phyloP scores from a whole-genome alignment of 2,113 vertebrate species.

The Mustelus asterias region DNA sequence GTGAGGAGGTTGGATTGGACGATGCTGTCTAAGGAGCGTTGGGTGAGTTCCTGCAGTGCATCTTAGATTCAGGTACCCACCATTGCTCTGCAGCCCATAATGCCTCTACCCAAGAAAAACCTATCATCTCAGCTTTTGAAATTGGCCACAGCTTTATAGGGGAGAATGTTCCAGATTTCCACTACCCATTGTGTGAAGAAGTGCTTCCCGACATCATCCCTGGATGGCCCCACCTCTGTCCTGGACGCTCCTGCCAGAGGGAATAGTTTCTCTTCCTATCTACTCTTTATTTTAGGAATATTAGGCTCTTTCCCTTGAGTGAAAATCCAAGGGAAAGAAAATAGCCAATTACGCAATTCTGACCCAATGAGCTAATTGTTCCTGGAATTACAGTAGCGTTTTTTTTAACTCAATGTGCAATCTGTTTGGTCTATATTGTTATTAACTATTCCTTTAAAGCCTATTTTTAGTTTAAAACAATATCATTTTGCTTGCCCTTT shows the following conservation, averaged over 20 bases:
- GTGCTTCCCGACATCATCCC: not conserved
- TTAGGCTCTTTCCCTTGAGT: not conserved
- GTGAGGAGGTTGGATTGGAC: too few species aligned
- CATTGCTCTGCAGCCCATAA: not conserved
- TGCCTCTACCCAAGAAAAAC: not conserved
- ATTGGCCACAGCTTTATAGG: not conserved
- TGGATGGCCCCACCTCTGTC: not conserved
- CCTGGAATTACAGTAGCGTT: not conserved
- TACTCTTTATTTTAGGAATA: not conserved
- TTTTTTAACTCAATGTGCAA: not conserved
- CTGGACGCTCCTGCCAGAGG: not conserved
- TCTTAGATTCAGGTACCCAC: not conserved
- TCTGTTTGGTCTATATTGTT: not conserved
- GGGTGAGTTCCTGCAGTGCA: not conserved
- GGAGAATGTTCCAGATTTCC: not conserved
- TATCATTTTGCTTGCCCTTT: not conserved
- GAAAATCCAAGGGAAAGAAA: not conserved
- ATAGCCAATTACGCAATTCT: not conserved
- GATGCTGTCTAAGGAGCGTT: too few species aligned
- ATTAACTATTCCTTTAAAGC: not conserved
- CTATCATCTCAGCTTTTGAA: not conserved
- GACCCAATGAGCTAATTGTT: not conserved
- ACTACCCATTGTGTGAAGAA: not conserved
- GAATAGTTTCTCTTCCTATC: not conserved
- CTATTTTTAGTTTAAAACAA: not conserved